Percentiles rank a stretch among this genome's conserved stretches.
These are phyloP conservation scores for Eilema depressum DNA, from an alignment of 2,888 invertebrate species.

Conservation along the genomic window DNA sequence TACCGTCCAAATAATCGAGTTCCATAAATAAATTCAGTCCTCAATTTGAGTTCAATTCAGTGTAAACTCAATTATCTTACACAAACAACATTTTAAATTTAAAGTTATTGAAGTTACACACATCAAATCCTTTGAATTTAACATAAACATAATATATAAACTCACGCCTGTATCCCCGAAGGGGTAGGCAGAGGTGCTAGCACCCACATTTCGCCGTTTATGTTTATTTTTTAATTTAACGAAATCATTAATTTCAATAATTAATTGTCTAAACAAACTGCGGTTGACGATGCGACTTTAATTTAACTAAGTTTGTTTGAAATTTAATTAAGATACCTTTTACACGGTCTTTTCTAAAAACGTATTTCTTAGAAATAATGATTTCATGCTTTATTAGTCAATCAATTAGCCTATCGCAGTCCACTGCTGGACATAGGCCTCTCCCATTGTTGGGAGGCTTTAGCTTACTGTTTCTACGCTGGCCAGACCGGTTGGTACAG, in stretches of 20 bases:
- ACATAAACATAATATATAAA: no score
- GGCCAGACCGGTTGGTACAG: no score
- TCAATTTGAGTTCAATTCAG: background rate
- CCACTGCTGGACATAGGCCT: no score
- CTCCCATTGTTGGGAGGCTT: no score
- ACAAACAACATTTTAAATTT: slow-evolving; percentile 6
- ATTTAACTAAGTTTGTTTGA: background rate
- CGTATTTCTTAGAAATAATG: no score
- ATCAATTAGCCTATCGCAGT: no score
- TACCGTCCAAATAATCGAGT: background rate
- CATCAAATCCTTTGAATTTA: slow-evolving; percentile 1
- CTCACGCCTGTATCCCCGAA: no score
- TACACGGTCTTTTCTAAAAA: background rate
- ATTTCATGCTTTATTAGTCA: no score
- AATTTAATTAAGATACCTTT: background rate
- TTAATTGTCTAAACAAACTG: slow-evolving; percentile 4
- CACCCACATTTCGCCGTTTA: no score
- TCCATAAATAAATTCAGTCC: background rate
- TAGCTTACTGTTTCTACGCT: no score
- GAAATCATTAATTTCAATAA: slow-evolving; percentile 12
- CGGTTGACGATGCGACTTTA: background rate
- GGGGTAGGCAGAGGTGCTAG: no score
- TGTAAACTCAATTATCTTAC: slow-evolving; percentile 13
- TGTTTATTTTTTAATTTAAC: no score
- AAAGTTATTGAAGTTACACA: slow-evolving; percentile 19